Evolutionary conservation across 2,888 invertebrate species (phyloP).

Genomic region (Parnassius apollo): DNA sequence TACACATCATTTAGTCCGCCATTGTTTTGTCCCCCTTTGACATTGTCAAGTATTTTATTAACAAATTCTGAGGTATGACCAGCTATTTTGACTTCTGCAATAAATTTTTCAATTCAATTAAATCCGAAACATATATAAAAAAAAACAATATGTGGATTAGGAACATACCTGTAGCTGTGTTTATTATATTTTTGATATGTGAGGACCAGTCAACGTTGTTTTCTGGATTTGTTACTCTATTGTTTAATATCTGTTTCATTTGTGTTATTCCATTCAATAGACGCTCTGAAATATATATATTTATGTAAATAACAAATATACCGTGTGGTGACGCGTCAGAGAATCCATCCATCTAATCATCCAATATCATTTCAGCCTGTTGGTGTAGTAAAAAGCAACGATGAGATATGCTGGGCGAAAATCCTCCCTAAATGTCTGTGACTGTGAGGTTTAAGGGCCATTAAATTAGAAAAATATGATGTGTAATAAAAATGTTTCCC

Average conservation of each 20-base stretch:
- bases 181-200: conserved; percentile 86
- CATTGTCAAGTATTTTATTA: conserved; percentile 93
- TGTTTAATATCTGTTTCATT: conserved; percentile 86
- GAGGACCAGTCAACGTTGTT: conserved; percentile 82
- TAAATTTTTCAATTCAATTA: conserved; percentile 20
- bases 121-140: too few species aligned
- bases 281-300: conserved; percentile 80
- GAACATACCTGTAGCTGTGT: conserved; percentile 84
- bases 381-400: too few species aligned
- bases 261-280: conserved; percentile 89
- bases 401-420: too few species aligned
- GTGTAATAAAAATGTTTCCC: too few species aligned
- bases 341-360: too few species aligned
- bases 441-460: too few species aligned
- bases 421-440: too few species aligned
- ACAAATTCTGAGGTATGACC: conserved; percentile 96
- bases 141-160: not conserved
- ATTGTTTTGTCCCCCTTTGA: conserved; percentile 88
- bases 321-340: too few species aligned
- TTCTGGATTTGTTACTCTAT: conserved; percentile 83
- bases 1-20: conserved; percentile 89
- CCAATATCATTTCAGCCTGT: too few species aligned
- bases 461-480: too few species aligned
- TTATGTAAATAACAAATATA: too few species aligned
- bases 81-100: conserved; percentile 92